Base-by-base conservation (phyloP, 2,888 invertebrate species). In the Microdon myrmicae region DNA sequence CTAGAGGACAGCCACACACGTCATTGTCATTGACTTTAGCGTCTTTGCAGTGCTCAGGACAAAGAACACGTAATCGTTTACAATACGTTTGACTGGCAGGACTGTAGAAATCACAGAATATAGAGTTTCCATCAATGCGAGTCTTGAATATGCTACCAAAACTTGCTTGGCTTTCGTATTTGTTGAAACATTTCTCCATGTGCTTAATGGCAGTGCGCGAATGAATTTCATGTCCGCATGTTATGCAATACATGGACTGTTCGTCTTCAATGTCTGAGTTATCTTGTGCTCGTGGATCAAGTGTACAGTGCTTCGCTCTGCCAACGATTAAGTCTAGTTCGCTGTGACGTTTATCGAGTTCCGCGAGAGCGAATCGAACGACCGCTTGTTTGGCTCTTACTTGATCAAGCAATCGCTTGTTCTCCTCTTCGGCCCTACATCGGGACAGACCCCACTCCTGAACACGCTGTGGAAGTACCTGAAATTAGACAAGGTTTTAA, bases 31-130 rank as follows among this genome's bases (percentile, higher is more conserved):
- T 85, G n/a, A 93, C 87, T 81, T 94, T 94, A 0, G 93, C 89
- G 72, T 95, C 94, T 78, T 96, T 97, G 72, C 92, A 93, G 79
- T 99, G 98, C 74, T 99, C 99, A 0, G 99, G 97, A 74, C 99
- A 99, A 68, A 99, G 84, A 0, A 98, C 96, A 69, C 95, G 86
- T 51, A 99, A 81, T 44, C 98, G 82, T 80, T 98, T 98, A 80
- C 99, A 99, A 74, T 98, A 99, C 0, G 96, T 96, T 39, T 87
- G 87, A 73, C 90, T 94, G 3, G 84, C 82, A 0, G 90, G 86
- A 80, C 96, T 97, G 81, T 90, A 97, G 77, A 90, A 94, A 74
- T 99, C 98, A 77, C 99, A 99, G 80, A 98, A 98, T 90, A 99
- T 94, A 71, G 94, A 94, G 80, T 93, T 94, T 0, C 92, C 92